Percentiles rank a stretch among this genome's conserved stretches.
phyloP scores from a whole-genome alignment of 2,113 vertebrate species.

The Engraulis encrasicolus region DNA sequence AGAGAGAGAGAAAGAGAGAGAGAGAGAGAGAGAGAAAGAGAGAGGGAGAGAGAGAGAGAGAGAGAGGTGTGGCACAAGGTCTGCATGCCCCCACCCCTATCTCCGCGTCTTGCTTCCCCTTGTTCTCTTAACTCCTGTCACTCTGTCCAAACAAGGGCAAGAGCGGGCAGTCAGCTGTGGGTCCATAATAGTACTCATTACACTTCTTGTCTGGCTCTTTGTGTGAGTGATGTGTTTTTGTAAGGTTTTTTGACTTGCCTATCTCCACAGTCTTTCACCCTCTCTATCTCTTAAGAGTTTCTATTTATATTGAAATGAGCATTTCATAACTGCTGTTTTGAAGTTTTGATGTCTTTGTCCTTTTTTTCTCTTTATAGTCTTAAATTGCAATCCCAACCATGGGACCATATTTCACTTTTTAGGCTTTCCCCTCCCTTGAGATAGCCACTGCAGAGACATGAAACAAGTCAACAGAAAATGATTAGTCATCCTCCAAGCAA shows the following conservation, averaged over 20 bases:
- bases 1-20: too few relatives aligned
- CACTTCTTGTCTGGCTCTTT: conserved; percentile 14
- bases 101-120: not conserved
- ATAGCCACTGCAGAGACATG: not conserved
- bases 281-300: not conserved
- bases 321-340: conserved; percentile 13
- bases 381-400: not conserved
- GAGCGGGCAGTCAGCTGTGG: conserved; percentile 35
- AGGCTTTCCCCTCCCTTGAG: not conserved
- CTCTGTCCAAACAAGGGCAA: conserved; percentile 50
- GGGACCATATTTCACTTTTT: not conserved
- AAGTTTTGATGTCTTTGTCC: not conserved
- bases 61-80: not conserved
- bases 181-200: conserved; percentile 10
- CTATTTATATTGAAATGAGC: conserved; percentile 11
- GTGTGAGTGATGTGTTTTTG: conserved; percentile 13
- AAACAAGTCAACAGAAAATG: not conserved
- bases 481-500: not conserved
- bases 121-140: conserved; percentile 43
- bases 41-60: not conserved
- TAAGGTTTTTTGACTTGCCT: not conserved
- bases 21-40: conserved; percentile 10
- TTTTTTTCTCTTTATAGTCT: not conserved
- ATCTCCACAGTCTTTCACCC: not conserved
- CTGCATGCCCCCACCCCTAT: not conserved